Evolutionary conservation across 30 jellyfish, hydroid and myxozoan species (phyloP).

Genomic region (Chrysaora quinquecirrha): DNA sequence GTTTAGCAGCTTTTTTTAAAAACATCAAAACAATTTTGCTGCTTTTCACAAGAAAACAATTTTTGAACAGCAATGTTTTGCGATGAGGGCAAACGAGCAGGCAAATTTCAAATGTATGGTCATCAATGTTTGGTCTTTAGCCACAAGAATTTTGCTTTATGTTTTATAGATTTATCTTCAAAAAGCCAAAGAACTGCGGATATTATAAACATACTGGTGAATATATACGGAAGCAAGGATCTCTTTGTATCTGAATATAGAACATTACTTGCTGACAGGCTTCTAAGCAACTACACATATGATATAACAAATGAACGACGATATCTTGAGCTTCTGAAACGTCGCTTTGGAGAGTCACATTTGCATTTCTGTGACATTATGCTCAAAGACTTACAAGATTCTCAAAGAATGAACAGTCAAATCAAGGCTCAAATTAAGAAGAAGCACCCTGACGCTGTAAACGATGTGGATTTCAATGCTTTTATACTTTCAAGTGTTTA

Average conservation of each 20-base stretch:
- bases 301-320: conserved; percentile 95
- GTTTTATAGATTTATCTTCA: conserved; percentile 71
- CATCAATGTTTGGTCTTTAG: too few relatives aligned
- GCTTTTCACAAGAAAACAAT: too few relatives aligned
- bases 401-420: conserved; percentile 95
- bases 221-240: conserved; percentile 97
- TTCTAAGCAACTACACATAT: conserved; percentile 75
- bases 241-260: conserved; percentile 92
- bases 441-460: conserved; percentile 15
- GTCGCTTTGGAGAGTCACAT: conserved; percentile 94
- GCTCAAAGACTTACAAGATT: conserved; percentile 96
- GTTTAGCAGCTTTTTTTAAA: too few relatives aligned
- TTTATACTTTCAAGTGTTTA: conserved; percentile 82
- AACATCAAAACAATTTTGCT: too few relatives aligned
- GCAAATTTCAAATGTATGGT: too few relatives aligned
- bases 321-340: conserved; percentile 87
- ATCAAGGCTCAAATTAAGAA: conserved; percentile 70
- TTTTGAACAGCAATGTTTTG: too few relatives aligned
- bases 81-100: too few relatives aligned
- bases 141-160: too few relatives aligned
- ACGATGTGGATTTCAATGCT: conserved; percentile 76
- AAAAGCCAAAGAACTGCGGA: conserved; percentile 93
- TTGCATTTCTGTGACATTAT: conserved; percentile 94
- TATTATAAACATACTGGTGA: conserved; percentile 88
- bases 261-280: conserved; percentile 83